A percentile compares a stretch with the other conserved stretches of the same genome.
These are phyloP conservation scores for Callopanchax toddi DNA, from an alignment of 2,113 vertebrate species.

Conservation along the genomic window DNA sequence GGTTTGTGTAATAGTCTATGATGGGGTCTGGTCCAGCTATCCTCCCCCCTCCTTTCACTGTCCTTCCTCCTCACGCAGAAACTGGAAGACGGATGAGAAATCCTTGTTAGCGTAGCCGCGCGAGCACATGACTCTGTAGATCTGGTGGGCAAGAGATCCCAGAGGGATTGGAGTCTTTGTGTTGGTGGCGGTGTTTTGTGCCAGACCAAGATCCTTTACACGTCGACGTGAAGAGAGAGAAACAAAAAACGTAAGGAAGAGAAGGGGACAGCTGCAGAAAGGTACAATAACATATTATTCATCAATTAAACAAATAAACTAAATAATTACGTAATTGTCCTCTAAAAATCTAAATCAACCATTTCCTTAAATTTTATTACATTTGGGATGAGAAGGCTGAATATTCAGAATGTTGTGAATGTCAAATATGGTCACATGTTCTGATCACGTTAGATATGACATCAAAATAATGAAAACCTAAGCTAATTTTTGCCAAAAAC, in stretches of 20 bases:
- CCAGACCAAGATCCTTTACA: slow-evolving; percentile 92
- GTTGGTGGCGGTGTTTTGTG: slow-evolving; percentile 92
- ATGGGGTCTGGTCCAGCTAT: slow-evolving; percentile 31
- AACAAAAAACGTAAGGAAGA: not conserved
- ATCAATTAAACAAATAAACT: no score
- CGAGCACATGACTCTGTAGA: slow-evolving; percentile 95
- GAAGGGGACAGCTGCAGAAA: not conserved
- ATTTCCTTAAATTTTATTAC: no score
- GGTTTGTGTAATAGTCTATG: slow-evolving; percentile 21
- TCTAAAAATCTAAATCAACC: no score
- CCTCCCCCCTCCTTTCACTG: slow-evolving; percentile 70
- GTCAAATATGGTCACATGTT: no score
- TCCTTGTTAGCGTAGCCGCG: slow-evolving; percentile 96
- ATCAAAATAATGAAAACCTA: no score
- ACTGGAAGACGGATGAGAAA: slow-evolving; percentile 98
- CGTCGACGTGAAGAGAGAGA: slow-evolving; percentile 9
- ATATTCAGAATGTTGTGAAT: no score
- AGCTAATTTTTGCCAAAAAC: no score
- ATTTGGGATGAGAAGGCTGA: no score
- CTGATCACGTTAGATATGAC: no score
- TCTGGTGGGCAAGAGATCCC: slow-evolving; percentile 94
- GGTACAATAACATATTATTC: no score
- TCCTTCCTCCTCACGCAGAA: slow-evolving; percentile 93
- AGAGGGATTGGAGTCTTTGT: slow-evolving; percentile 91
- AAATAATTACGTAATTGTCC: no score